These are phyloP conservation scores for Acanthopagrus latus DNA, from an alignment of 2,797 vertebrate species.

Conservation along the genomic window DNA sequence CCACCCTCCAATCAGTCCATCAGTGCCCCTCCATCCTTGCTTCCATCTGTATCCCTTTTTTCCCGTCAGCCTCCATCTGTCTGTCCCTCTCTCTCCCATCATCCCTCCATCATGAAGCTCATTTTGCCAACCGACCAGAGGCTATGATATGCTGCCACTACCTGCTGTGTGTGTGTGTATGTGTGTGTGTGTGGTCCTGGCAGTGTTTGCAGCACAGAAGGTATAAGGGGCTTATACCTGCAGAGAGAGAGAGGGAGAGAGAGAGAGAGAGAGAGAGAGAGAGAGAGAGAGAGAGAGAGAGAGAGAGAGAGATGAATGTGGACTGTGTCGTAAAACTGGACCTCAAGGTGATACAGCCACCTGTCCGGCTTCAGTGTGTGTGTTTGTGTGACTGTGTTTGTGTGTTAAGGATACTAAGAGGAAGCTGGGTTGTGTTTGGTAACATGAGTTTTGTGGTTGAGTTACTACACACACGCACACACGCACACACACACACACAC, in stretches of 20 bases:
- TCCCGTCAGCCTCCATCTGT: constrained; percentile 53
- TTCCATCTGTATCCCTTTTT: constrained; percentile 23
- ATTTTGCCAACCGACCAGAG: constrained; percentile 64
- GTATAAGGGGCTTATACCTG: constrained; percentile 81
- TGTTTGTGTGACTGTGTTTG: constrained; percentile 22
- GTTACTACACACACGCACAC: constrained; percentile 11
- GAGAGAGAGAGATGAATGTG: constrained; percentile 43
- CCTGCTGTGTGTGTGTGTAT: constrained; percentile 60
- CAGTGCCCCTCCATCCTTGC: constrained; percentile 4
- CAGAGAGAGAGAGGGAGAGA: constrained; percentile 55
- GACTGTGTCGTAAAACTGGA: constrained; percentile 56
- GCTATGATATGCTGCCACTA: constrained; percentile 69
- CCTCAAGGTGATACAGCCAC: constrained; percentile 69
- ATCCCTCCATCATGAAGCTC: constrained; percentile 51
- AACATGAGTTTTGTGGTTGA: constrained; percentile 34
- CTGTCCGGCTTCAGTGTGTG: constrained; percentile 51
- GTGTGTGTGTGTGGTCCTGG: constrained; percentile 62
- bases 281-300: constrained; percentile 17
- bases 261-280: constrained; percentile 38
- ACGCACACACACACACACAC: constrained; percentile 7
- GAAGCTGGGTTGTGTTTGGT: constrained; percentile 44
- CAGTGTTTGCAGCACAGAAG: constrained; percentile 77
- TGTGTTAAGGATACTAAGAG: constrained; percentile 10
- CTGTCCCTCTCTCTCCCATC: constrained; percentile 34
- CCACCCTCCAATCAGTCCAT: not conserved